Conservation (phyloP, 2,113 vertebrate species). For the Caranx melampygus region DNA sequence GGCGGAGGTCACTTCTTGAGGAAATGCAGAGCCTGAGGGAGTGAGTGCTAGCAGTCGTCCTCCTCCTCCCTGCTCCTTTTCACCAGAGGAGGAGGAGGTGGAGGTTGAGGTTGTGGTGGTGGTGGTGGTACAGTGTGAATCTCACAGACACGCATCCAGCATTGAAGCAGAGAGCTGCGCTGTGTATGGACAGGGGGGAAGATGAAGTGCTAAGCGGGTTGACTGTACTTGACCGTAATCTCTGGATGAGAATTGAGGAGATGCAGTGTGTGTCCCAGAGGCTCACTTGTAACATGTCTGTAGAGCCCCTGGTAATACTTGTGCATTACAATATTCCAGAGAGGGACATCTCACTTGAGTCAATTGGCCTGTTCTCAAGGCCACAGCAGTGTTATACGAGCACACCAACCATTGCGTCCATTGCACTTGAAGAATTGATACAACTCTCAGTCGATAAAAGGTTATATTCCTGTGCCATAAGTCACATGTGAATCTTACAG, state of each 20-base stretch:
- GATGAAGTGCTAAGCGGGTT: constrained; percentile 64
- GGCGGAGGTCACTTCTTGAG: constrained; percentile 73
- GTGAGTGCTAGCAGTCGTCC: constrained; percentile 46
- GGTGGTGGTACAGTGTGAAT: constrained; percentile 38
- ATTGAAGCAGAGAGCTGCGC: constrained; percentile 7
- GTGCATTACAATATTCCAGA: constrained; percentile 62
- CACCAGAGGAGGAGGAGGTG: constrained; percentile 24
- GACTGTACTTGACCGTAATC: constrained; percentile 71
- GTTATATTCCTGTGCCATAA: constrained; percentile 14
- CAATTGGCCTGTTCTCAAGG: constrained; percentile 56
- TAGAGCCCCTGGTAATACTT: constrained; percentile 58
- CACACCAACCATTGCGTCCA: not conserved
- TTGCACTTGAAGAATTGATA: constrained; percentile 17
- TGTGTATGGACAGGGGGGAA: constrained; percentile 20
- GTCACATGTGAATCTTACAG: constrained; percentile 23
- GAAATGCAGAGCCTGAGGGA: constrained; percentile 74
- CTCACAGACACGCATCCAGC: constrained; percentile 35
- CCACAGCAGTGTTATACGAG: constrained; percentile 42
- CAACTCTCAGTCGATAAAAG: constrained; percentile 49
- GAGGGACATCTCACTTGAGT: constrained; percentile 43
- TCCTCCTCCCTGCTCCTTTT: constrained; percentile 55
- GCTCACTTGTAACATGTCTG: constrained; percentile 51
- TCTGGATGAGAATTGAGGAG: constrained; percentile 60
- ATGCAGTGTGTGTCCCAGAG: constrained; percentile 54
- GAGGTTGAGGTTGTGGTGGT: constrained; percentile 16